A percentile compares a stretch with the other conserved stretches of the same genome.
These are phyloP conservation scores for Onychomys arenicola DNA, from an alignment of 2,797 vertebrate species.

Conservation along the genomic window DNA sequence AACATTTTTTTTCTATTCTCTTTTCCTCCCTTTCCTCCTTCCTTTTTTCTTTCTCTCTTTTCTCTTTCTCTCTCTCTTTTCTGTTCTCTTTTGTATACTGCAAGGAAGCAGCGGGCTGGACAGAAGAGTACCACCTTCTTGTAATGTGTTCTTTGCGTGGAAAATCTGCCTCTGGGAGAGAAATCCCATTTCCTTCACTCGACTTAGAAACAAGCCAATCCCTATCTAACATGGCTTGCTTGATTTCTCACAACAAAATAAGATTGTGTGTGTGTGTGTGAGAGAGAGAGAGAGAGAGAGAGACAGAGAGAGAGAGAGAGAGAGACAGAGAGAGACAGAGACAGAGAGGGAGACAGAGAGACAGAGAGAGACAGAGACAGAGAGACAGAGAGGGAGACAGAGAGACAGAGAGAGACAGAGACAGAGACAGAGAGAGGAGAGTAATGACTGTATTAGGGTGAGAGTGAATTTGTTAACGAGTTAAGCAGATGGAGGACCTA, in stretches of 20 bases:
- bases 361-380: background rate
- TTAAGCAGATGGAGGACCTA: background rate
- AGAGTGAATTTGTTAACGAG: background rate
- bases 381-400: no score
- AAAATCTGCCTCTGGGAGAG: background rate
- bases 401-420: background rate
- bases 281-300: background rate
- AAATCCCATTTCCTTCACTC: rapidly evolving
- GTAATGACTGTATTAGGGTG: background rate
- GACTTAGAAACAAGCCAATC: rapidly evolving
- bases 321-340: no score
- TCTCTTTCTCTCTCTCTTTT: background rate
- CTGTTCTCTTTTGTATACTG: background rate
- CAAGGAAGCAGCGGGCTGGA: background rate
- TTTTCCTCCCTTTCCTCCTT: background rate
- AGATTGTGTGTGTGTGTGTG: no score
- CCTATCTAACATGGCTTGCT: background rate
- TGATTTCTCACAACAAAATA: no score
- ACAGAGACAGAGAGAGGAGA: no score
- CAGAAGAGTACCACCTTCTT: background rate
- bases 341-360: no score
- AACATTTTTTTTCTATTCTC: no score
- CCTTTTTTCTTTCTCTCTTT: background rate
- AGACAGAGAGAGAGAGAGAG: background rate
- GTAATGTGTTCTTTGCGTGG: background rate